These are phyloP conservation scores for Pungitius pungitius DNA, from an alignment of 2,113 vertebrate species.

Conservation along the genomic window DNA sequence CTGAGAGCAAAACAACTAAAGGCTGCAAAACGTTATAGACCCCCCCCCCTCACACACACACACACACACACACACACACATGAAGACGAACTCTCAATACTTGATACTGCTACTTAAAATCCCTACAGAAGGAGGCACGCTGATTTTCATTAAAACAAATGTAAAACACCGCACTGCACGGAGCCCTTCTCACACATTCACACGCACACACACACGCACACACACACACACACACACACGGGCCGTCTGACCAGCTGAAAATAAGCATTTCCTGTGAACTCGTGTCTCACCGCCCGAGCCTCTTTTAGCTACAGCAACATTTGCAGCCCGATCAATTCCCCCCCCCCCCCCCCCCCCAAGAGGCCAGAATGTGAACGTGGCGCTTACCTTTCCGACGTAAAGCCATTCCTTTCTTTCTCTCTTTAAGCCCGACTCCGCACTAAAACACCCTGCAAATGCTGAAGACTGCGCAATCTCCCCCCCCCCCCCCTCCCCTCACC, in stretches of 20 bases:
- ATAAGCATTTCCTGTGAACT: constrained; percentile 62
- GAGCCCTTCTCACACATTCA: not conserved
- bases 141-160: constrained; percentile 30
- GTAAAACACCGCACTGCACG: constrained; percentile 37
- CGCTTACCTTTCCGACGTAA: constrained; percentile 77
- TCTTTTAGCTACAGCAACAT: constrained; percentile 41
- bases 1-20: constrained; percentile 62
- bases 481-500: constrained; percentile 9
- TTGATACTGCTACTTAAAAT: constrained; percentile 11
- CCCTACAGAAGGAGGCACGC: constrained; percentile 44
- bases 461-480: constrained; percentile 63
- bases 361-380: constrained; percentile 61
- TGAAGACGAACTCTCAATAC: constrained; percentile 6
- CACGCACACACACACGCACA: constrained; percentile 6
- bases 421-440: constrained; percentile 70
- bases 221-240: constrained; percentile 21
- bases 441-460: constrained; percentile 60
- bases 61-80: not conserved
- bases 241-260: constrained; percentile 66
- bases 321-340: constrained; percentile 33
- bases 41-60: not conserved
- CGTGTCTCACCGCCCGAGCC: constrained; percentile 50
- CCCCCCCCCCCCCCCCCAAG: constrained; percentile 9
- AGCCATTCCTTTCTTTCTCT: constrained; percentile 67
- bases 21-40: constrained; percentile 33